These are phyloP conservation scores for Sesia apiformis DNA, from an alignment of 2,888 invertebrate genomes.

Conservation along the genomic window DNA sequence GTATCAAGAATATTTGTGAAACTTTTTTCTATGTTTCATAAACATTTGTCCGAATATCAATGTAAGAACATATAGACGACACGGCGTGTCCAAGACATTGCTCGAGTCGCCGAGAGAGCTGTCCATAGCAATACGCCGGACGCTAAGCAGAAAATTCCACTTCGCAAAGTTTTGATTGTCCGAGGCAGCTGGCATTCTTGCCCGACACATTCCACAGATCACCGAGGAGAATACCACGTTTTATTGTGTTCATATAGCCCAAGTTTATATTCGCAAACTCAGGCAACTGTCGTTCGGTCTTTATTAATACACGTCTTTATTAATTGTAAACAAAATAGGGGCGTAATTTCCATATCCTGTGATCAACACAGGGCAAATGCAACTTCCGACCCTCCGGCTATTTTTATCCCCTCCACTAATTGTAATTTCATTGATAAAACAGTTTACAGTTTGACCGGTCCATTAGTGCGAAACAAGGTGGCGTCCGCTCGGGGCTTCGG, in stretches of 20 bases:
- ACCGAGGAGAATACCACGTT: conserved; percentile 46
- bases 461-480: conserved; percentile 72
- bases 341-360: conserved; percentile 32
- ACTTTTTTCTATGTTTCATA: no score
- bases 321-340: not conserved
- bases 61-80: not conserved
- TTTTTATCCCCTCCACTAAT: conserved; percentile 67
- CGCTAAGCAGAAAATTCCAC: conserved; percentile 69
- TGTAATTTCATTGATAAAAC: conserved; percentile 75
- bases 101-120: conserved; percentile 12
- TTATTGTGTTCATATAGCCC: conserved; percentile 62
- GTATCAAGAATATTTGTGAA: no score
- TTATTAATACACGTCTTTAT: not conserved
- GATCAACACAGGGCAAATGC: conserved; percentile 45
- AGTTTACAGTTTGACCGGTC: conserved; percentile 75
- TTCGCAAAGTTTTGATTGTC: conserved; percentile 73
- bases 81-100: conserved; percentile 26
- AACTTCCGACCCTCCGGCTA: conserved; percentile 55
- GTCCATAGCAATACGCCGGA: conserved; percentile 45
- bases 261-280: conserved; percentile 48
- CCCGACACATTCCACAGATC: conserved; percentile 57
- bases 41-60: no score
- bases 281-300: conserved; percentile 49
- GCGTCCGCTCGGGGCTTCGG: conserved; percentile 58
- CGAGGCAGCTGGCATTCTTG: conserved; percentile 70